Conservation (phyloP, 2,113 vertebrate genomes). For the Varanus salvator region DNA sequence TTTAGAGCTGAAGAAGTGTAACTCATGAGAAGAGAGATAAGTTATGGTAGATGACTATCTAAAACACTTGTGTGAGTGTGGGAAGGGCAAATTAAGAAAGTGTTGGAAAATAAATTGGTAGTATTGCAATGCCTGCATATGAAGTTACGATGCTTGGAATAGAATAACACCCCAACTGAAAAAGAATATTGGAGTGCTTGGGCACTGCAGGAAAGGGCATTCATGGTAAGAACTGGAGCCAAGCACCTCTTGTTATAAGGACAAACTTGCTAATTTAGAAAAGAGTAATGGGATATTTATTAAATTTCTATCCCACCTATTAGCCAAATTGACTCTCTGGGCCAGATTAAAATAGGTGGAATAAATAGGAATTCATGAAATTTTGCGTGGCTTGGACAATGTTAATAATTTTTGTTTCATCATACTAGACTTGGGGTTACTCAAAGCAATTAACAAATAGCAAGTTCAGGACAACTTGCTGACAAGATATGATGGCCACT, state of each 20-base stretch:
- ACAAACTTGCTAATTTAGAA: too few relatives aligned
- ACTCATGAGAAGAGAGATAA: too few relatives aligned
- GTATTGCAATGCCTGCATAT: background rate
- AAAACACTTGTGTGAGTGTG: too few relatives aligned
- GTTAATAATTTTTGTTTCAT: background rate
- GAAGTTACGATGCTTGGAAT: background rate
- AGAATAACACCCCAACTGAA: background rate
- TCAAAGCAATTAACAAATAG: background rate
- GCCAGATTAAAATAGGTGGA: too few relatives aligned
- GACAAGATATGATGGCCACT: background rate
- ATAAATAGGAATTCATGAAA: background rate
- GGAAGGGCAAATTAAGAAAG: background rate
- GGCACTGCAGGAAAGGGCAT: background rate
- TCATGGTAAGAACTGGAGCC: background rate
- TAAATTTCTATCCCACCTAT: too few relatives aligned
- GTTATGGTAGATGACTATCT: too few relatives aligned
- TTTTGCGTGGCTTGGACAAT: background rate
- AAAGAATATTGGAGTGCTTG: background rate
- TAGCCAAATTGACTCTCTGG: too few relatives aligned
- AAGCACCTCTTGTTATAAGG: background rate
- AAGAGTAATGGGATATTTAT: background rate
- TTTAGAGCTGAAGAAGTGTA: background rate
- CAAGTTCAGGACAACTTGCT: background rate
- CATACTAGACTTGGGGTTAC: background rate
- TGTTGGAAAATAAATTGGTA: background rate